Evolutionary conservation across 2,888 invertebrate species (phyloP).

Genomic region (Ectemnius continuus): DNA sequence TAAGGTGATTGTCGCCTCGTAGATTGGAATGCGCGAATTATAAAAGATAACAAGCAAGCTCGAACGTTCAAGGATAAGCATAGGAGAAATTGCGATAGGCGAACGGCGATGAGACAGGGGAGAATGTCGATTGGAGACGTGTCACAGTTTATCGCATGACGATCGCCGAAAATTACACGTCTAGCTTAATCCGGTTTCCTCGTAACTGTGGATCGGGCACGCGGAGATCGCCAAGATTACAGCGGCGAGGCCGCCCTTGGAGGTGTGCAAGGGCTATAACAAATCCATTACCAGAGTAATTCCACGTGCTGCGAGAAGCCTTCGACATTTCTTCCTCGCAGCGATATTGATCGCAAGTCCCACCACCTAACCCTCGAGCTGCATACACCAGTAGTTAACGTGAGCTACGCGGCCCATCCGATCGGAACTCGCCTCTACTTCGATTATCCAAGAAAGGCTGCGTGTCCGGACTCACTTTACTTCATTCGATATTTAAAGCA

Average conservation of each 20-base stretch:
- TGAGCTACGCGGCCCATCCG: slow-evolving; percentile 35
- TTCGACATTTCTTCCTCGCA: slow-evolving; percentile 40
- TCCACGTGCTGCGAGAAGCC: slow-evolving; percentile 44
- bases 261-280: slow-evolving; percentile 57
- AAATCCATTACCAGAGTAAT: slow-evolving; percentile 70
- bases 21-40: no score
- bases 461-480: slow-evolving; percentile 25
- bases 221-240: slow-evolving; percentile 52
- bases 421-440: slow-evolving; percentile 30
- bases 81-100: slow-evolving; percentile 5
- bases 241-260: slow-evolving; percentile 38
- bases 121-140: slow-evolving; percentile 47
- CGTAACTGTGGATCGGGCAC: slow-evolving; percentile 42
- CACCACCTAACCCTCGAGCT: slow-evolving; percentile 25
- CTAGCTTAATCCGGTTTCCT: slow-evolving; percentile 54
- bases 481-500: slow-evolving; percentile 11
- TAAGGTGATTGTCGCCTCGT: no score
- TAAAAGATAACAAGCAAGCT: no score
- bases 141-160: slow-evolving; percentile 53
- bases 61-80: no score
- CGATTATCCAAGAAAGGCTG: slow-evolving; percentile 22
- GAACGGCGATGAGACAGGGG: slow-evolving; percentile 33
- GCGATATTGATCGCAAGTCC: slow-evolving; percentile 31
- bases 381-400: slow-evolving; percentile 26
- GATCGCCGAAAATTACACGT: slow-evolving; percentile 59